These are phyloP conservation scores for Fringilla coelebs DNA, from an alignment of 2,797 vertebrate species.

Conservation along the genomic window DNA sequence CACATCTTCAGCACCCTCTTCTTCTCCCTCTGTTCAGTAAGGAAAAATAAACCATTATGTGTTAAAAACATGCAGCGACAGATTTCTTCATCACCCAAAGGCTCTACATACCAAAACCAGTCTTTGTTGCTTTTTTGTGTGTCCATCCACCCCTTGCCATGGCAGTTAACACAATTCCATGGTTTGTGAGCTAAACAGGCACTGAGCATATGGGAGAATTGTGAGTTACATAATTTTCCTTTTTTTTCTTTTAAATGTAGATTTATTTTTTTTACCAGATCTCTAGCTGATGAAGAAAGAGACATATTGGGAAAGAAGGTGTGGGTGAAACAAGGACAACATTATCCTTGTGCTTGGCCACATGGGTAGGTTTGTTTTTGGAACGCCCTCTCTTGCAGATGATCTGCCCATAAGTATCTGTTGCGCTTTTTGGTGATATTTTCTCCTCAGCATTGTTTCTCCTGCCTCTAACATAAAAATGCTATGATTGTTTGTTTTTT, in stretches of 20 bases:
- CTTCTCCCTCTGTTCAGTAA: neutral
- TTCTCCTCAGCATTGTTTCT: constrained; percentile 13
- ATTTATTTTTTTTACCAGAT: neutral
- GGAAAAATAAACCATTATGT: neutral
- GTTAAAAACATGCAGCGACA: neutral
- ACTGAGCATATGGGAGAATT: constrained; percentile 29
- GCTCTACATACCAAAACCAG: neutral
- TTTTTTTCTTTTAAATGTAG: neutral
- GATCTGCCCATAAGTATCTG: constrained; percentile 35
- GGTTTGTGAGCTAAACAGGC: neutral
- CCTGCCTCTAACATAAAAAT: neutral
- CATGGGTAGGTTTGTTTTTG: constrained; percentile 37
- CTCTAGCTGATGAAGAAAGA: neutral
- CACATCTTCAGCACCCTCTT: neutral
- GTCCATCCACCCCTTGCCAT: neutral
- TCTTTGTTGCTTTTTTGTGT: neutral
- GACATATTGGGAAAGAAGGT: constrained; percentile 45
- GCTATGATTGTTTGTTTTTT: no score
- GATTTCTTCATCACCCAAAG: neutral
- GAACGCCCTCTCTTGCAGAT: constrained; percentile 20
- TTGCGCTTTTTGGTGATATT: constrained; percentile 35
- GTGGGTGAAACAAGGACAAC: constrained; percentile 38
- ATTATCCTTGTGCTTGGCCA: constrained; percentile 21
- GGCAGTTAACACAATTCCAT: neutral
- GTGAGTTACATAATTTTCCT: neutral